Percentiles rank a stretch among this genome's conserved stretches.
Evolutionary conservation across 2,797 vertebrate genomes (phyloP).

Genomic region (Pagetopsis macropterus): DNA sequence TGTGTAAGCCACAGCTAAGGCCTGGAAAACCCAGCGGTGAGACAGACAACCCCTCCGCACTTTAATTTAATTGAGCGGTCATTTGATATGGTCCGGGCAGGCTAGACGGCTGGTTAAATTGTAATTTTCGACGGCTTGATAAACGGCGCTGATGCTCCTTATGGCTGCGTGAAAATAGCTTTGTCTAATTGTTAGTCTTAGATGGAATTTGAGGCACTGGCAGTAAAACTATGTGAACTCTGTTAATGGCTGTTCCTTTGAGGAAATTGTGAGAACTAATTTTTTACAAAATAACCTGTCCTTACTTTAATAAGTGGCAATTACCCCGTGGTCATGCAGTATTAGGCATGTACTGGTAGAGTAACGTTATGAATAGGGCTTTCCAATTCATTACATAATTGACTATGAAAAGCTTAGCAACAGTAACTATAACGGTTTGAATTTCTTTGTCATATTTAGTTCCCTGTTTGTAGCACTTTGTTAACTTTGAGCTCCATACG

Average conservation of each 20-base stretch:
- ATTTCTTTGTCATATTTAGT: neutral
- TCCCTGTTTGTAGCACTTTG: neutral
- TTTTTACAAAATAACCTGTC: neutral
- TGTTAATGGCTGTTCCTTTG: neutral
- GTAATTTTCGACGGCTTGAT: slow-evolving; percentile 67
- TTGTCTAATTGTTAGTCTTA: slow-evolving; percentile 36
- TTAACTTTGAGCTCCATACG: slow-evolving; percentile 18
- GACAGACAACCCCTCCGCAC: slow-evolving; percentile 52
- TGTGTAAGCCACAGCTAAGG: slow-evolving; percentile 72
- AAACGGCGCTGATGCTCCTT: slow-evolving; percentile 36
- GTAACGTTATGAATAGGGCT: neutral
- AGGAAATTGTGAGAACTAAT: neutral
- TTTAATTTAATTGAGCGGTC: slow-evolving; percentile 72
- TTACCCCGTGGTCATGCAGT: neutral
- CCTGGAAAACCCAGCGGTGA: slow-evolving; percentile 64
- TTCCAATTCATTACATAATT: neutral
- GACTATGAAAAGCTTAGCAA: neutral
- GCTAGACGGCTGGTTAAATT: slow-evolving; percentile 66
- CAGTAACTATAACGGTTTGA: neutral
- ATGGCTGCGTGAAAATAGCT: slow-evolving; percentile 53
- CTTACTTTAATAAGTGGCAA: neutral
- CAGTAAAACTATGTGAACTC: slow-evolving; percentile 5
- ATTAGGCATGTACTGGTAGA: neutral
- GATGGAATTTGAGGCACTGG: slow-evolving; percentile 26
- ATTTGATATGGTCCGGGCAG: slow-evolving; percentile 64